Base-by-base conservation (phyloP, 2,113 vertebrate genomes). In the Noturus placidus region DNA sequence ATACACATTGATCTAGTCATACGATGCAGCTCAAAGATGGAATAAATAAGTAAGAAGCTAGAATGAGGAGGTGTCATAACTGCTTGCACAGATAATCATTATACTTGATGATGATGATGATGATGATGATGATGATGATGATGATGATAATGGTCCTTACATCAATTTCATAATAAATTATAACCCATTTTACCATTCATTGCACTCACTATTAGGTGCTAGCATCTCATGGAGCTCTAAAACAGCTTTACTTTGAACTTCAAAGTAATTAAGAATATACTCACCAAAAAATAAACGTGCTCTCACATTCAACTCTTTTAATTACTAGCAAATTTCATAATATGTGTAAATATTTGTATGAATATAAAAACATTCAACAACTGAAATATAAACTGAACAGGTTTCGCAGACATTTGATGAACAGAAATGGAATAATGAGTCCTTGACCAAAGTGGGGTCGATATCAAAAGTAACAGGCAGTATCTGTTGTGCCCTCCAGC, bases 91-190 rank as follows among this genome's bases (percentile, higher is more conserved):
- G 83, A 84, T 89, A 61, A 88, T 72, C 14, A 86, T 81, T 85
- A 65, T 89, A 82, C 79, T 85, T 83, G 69, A 87, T 83, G 87
- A 82, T 59, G 69, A 7, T 90, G 80, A 78, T 87, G 67, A 87
- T 83, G 70, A 50, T 65, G 56, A 27, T 85, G 69, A 87, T 83
- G 87, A 82, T 59, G 69, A 7, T 90, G 80, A 78, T 87, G 67
- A 87, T 83, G 70, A 50, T 65, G 56, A 88, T 76, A 83, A 87
- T 85, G 56, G 65, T 56, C 61, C 50, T 11, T 19, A n/a, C 27
- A 67, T 70, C 33, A 69, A 13, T 69, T 69, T 5, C 4, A 5
- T 7, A 17, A 69, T 69, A 69, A 69, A 69, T 69, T 69, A 72
- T 35, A 72, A 70, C 5, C 33, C 35, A 72, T 74, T 74, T 46